Conservation (phyloP, 1,140 invertebrate genomes). For the Brachionus calyciflorus region DNA sequence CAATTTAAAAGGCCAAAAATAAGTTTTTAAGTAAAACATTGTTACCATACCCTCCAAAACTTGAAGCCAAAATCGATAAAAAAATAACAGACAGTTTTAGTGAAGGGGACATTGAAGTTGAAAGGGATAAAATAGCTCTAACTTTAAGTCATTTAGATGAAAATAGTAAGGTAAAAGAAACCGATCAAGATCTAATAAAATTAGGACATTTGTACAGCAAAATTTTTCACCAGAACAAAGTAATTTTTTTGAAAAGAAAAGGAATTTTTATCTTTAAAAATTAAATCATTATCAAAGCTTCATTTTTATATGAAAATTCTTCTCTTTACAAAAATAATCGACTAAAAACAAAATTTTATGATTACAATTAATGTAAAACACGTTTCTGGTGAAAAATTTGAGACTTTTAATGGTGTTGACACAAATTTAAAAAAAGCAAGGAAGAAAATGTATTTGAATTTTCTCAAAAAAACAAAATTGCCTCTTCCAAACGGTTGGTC, state of each 20-base stretch:
- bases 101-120: not conserved
- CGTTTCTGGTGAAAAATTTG: not conserved
- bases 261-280: too few relatives aligned
- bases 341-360: too few relatives aligned
- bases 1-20: not conserved
- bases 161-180: not conserved
- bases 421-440: not conserved
- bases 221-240: not conserved
- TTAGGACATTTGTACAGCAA: constrained; percentile 2
- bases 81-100: not conserved
- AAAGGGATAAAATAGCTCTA: not conserved
- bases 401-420: not conserved
- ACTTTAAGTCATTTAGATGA: not conserved
- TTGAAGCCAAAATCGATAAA: constrained; percentile 2
- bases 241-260: constrained; percentile 2
- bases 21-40: not conserved
- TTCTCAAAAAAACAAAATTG: not conserved
- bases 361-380: not conserved
- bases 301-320: too few relatives aligned
- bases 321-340: too few relatives aligned
- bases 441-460: not conserved
- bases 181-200: not conserved
- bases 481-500: not conserved
- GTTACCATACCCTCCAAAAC: not conserved
- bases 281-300: too few relatives aligned